These are phyloP conservation scores for Illadopsis cleaveri DNA, from an alignment of 2,113 vertebrate genomes.

Conservation along the genomic window DNA sequence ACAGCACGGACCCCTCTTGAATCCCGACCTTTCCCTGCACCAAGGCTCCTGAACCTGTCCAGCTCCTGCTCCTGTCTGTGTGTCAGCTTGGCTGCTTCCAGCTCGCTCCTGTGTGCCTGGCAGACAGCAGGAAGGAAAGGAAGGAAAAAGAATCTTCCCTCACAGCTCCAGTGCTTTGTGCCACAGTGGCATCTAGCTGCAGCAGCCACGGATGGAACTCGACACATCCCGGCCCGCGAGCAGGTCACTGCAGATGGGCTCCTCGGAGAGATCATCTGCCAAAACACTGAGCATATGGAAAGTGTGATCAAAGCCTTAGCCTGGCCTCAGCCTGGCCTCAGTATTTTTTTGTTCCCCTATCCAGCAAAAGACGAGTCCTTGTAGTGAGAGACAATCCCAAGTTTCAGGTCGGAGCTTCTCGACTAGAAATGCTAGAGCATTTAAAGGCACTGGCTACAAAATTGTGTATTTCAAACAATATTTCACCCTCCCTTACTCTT, in stretches of 20 bases:
- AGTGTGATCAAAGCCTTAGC: background rate
- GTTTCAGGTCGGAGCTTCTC: background rate
- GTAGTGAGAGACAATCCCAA: background rate
- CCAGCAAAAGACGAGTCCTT: background rate
- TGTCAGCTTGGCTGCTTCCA: background rate
- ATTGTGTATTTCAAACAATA: background rate
- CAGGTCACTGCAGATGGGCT: background rate
- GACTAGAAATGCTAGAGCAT: background rate
- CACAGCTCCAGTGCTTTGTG: background rate
- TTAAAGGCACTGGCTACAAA: background rate
- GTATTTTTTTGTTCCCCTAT: background rate
- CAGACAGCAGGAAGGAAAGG: background rate
- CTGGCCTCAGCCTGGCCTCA: background rate
- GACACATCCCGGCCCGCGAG: background rate
- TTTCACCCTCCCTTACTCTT: background rate
- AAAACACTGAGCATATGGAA: background rate
- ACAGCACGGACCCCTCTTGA: background rate
- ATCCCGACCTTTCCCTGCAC: background rate
- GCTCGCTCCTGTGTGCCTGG: background rate
- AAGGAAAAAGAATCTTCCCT: background rate
- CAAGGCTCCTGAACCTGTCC: background rate
- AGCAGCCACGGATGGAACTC: background rate
- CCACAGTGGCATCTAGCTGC: slow-evolving; percentile 59
- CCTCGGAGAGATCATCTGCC: background rate
- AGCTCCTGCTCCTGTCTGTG: background rate